A percentile compares a stretch with the other conserved stretches of the same genome.
Evolutionary conservation across 2,888 invertebrate species (phyloP).

Genomic region (Agelastica alni): DNA sequence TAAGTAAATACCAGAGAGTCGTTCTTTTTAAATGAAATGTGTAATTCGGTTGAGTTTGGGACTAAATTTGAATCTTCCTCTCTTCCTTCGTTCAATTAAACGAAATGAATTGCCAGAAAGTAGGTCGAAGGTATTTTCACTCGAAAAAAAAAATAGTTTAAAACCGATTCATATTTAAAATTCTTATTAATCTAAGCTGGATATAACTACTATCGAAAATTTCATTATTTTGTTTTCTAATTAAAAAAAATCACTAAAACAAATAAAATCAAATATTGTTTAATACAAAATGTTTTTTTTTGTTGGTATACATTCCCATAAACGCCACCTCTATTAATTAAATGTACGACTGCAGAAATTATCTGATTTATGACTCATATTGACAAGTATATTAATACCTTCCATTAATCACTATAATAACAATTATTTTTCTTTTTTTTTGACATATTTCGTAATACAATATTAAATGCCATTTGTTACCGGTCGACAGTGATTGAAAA

Average conservation of each 20-base stretch:
- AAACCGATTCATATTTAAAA: not conserved
- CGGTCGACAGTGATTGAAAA: constrained; percentile 13
- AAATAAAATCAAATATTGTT: not conserved
- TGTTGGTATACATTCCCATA: not conserved
- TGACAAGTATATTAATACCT: not conserved
- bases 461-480: constrained; percentile 15
- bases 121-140: constrained; percentile 25
- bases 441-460: constrained; percentile 13
- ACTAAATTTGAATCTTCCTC: constrained; percentile 42
- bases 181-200: too few relatives aligned
- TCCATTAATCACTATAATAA: constrained; percentile 11
- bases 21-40: constrained; percentile 47
- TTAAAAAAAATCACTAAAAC: not conserved
- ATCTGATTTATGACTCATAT: not conserved
- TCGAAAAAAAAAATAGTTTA: not conserved
- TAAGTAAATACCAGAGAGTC: constrained; percentile 47
- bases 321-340: not conserved
- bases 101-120: constrained; percentile 35
- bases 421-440: constrained; percentile 15
- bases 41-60: constrained; percentile 42
- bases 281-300: not conserved
- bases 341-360: not conserved
- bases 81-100: constrained; percentile 35
- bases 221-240: not conserved
- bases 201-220: too few relatives aligned